Conservation (phyloP, 1,140 invertebrate genomes). For the Cotesia glomerata region DNA sequence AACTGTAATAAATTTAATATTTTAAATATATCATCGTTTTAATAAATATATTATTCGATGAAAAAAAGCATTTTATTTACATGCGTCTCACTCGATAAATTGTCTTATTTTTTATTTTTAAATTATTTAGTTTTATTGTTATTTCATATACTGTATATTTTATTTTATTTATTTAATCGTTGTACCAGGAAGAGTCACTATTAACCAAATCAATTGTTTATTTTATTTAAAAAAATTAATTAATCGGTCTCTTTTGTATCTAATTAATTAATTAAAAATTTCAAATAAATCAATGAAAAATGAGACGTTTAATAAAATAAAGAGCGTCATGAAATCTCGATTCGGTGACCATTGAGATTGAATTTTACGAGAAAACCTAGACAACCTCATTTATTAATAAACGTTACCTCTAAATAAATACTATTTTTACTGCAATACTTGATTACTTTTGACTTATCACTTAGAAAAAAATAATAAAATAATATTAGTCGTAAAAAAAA, state of each 20-base stretch:
- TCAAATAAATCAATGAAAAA: background rate
- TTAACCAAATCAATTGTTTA: too few relatives aligned
- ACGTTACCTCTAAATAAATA: conserved; percentile 31
- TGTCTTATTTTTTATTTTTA: too few relatives aligned
- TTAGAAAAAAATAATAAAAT: conserved; percentile 5
- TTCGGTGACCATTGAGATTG: conserved; percentile 24
- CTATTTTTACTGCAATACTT: conserved; percentile 24
- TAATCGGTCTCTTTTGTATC: too few relatives aligned
- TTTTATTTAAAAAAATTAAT: too few relatives aligned
- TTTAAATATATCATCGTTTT: too few relatives aligned
- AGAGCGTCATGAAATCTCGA: conserved; percentile 27
- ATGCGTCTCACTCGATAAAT: too few relatives aligned
- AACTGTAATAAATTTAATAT: too few relatives aligned
- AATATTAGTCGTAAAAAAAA: conserved; percentile 10
- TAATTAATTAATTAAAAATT: too few relatives aligned
- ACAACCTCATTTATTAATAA: conserved; percentile 7
- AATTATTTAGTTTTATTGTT: too few relatives aligned
- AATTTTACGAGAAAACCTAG: background rate
- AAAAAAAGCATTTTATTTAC: too few relatives aligned
- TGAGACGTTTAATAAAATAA: conserved; percentile 28
- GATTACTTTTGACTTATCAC: conserved; percentile 23
- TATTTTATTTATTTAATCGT: background rate
- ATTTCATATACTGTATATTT: too few relatives aligned
- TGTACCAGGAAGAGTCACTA: background rate
- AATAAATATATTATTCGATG: too few relatives aligned